phyloP scores from a whole-genome alignment of 2,113 vertebrate species.

The Menura novaehollandiae region DNA sequence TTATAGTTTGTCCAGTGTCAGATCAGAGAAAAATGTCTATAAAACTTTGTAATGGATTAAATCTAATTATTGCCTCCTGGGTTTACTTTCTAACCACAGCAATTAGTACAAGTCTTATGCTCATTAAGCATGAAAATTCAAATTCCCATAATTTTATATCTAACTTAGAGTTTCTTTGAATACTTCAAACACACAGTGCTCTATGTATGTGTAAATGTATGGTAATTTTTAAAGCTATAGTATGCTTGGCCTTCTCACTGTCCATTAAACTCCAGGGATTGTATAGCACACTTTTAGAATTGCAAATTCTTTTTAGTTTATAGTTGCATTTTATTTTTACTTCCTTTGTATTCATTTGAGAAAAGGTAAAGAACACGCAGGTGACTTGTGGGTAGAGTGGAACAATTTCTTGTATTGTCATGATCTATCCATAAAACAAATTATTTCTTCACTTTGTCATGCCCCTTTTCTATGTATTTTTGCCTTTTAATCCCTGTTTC shows the following conservation, averaged over 20 bases:
- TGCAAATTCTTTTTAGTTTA: neutral
- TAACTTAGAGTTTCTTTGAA: neutral
- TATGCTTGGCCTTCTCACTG: neutral
- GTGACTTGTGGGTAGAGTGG: neutral
- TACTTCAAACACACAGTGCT: neutral
- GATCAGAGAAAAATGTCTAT: neutral
- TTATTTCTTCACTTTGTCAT: neutral
- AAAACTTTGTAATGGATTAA: neutral
- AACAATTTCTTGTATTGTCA: neutral
- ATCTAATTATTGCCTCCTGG: neutral
- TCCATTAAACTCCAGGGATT: neutral
- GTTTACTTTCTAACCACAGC: neutral
- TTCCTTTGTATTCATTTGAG: neutral
- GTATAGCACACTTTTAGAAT: neutral
- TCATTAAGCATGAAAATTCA: neutral
- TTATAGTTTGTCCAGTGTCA: neutral
- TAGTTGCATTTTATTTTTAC: neutral
- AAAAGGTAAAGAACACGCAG: neutral
- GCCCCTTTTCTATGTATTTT: neutral
- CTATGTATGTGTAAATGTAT: neutral
- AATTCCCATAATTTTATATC: neutral
- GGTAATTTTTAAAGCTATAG: neutral
- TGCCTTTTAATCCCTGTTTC: neutral
- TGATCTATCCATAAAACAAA: neutral
- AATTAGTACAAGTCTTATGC: neutral